Evolutionary conservation across 2,113 vertebrate genomes (phyloP), one percentile per base, ranked within the genome.

Genomic region (Peromyscus californicus): DNA sequence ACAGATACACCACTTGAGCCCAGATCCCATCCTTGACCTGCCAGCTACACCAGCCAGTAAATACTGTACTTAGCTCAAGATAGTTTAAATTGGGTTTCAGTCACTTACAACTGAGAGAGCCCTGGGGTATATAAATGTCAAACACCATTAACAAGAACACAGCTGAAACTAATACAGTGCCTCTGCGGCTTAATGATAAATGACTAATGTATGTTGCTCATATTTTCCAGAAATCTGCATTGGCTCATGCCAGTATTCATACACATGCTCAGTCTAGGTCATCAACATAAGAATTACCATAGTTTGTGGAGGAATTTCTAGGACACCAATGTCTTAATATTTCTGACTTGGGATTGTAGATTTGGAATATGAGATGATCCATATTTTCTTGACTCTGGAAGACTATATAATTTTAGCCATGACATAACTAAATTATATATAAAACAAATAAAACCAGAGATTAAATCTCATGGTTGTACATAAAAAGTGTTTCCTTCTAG

Each of bases 1-100:
- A 92, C 36, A 70, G 86, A 72, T 90, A 90, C 42, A 80, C 72
- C 6, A 4, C 48, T 51, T 54, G 36, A 93, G 59, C 13, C 89
- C 75, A 89, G 75, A 80, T 92, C 92, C 70, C 54, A 90, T 21
- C 84, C n/a, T 93, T 48, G 65, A 82, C 75, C 74, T 97, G 90
- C 88, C 39, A 57, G 59, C 85, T 95, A 69, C 72, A 89, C 92
- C 70, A 93, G 88, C 26, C 88, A 93, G 84, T 82, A 96, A 96
- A 94, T 88, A 97, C 26, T 92, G 31, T 86, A 96, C 90, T 95
- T 96, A 96, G 75, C 59, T 67, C 90, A 93, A 97, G 61, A 29
- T 95, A 93, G 88, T 89, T 97, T 96, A 96, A 97, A 95, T 57
- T 97, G 85, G 76, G 91, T 94, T 97, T 89, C 80, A 96, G 84